Evolutionary conservation across 2,797 vertebrate genomes (phyloP).

Genomic region (Eulemur rubriventer): DNA sequence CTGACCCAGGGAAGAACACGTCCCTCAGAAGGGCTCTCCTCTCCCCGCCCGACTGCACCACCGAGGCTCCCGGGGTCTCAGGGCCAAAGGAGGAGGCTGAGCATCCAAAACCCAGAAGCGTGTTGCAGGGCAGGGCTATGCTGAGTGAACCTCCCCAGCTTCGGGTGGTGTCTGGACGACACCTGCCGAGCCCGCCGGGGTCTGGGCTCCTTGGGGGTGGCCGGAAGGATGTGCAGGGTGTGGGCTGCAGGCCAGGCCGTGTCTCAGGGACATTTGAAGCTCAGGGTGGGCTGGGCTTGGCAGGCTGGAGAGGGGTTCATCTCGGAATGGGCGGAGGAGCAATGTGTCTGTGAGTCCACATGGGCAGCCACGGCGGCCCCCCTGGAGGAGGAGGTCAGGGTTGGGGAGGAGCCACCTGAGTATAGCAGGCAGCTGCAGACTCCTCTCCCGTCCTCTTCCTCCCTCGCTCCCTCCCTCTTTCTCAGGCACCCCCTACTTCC

Average conservation of each 20-base stretch:
- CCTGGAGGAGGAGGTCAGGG: neutral
- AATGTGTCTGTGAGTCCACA: rapidly evolving
- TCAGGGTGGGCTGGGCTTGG: neutral
- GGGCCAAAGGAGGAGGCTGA: neutral
- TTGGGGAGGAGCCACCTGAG: neutral
- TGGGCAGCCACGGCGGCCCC: rapidly evolving
- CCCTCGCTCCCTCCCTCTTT: rapidly evolving
- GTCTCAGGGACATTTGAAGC: neutral
- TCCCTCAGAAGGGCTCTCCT: neutral
- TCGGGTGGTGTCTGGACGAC: neutral
- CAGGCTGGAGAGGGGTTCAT: neutral
- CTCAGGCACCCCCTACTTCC: neutral
- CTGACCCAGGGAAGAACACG: neutral
- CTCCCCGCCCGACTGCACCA: rapidly evolving
- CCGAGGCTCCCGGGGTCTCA: neutral
- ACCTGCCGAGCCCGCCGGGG: rapidly evolving
- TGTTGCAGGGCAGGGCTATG: neutral
- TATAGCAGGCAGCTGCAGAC: neutral
- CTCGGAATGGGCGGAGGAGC: rapidly evolving
- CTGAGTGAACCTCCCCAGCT: rapidly evolving
- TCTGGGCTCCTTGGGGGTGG: neutral
- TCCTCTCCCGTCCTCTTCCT: too few relatives aligned
- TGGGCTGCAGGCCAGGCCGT: neutral
- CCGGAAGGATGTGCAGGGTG: too few relatives aligned
- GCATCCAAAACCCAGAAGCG: neutral